A percentile compares a stretch with the other conserved stretches of the same genome.
Evolutionary conservation across 2,797 vertebrate species (phyloP).

Genomic region (Steatocranus sp.): DNA sequence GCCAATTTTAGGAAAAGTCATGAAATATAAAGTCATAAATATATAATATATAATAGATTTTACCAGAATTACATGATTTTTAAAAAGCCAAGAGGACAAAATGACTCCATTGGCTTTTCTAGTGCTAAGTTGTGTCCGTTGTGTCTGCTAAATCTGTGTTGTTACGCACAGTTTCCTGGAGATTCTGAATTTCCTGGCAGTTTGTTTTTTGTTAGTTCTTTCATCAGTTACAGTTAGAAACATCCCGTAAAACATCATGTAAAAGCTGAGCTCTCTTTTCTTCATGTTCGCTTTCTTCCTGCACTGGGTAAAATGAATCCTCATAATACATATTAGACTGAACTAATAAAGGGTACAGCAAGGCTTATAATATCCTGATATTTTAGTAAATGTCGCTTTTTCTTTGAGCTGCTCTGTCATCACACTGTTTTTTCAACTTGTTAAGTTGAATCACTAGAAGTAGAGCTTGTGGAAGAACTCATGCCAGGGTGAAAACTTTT

Average conservation of each 20-base stretch:
- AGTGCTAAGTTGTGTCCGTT: neutral
- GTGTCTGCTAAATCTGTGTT: neutral
- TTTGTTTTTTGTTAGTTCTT: neutral
- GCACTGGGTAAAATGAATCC: neutral
- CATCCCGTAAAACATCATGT: neutral
- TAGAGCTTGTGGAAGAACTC: neutral
- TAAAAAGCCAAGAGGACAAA: neutral
- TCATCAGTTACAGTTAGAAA: neutral
- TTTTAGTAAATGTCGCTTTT: neutral
- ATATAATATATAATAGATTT: neutral
- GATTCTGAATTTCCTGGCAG: neutral
- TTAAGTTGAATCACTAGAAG: neutral
- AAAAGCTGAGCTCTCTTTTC: neutral
- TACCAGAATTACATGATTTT: neutral
- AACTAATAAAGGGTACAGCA: neutral
- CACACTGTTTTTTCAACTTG: neutral
- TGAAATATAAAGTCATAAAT: neutral
- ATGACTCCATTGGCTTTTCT: neutral
- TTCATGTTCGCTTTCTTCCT: neutral
- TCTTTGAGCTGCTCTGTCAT: neutral
- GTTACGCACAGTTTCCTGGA: neutral
- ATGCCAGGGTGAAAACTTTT: neutral
- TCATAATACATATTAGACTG: neutral
- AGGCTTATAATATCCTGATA: neutral
- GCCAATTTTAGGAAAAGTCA: neutral